These are phyloP conservation scores for Phoxinus phoxinus DNA, from an alignment of 2,113 vertebrate genomes.

Conservation along the genomic window DNA sequence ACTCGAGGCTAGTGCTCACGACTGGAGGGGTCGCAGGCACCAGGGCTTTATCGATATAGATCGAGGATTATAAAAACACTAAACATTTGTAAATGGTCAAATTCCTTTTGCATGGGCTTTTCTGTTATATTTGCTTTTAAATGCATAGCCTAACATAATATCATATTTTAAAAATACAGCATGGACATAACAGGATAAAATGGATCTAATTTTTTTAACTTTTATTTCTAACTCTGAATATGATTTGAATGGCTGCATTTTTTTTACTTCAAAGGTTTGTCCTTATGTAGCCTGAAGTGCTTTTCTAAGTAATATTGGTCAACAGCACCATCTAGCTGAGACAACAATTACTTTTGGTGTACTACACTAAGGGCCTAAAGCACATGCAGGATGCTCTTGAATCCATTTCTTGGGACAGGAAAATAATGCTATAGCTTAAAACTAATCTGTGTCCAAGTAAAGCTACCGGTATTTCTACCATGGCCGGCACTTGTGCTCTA, in stretches of 20 bases:
- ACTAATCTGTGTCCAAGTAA: not conserved
- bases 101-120: not conserved
- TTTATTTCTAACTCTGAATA: not conserved
- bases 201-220: not conserved
- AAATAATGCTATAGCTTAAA: not conserved
- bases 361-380: not conserved
- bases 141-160: not conserved
- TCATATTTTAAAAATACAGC: not conserved
- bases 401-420: not conserved
- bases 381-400: not conserved
- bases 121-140: not conserved
- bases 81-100: too few species aligned
- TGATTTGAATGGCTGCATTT: not conserved
- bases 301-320: not conserved
- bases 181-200: not conserved
- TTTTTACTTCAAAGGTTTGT: not conserved
- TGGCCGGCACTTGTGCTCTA: not conserved
- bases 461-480: not conserved
- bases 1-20: too few species aligned
- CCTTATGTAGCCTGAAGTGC: not conserved
- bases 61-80: too few species aligned
- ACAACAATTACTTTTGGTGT: not conserved
- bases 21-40: too few species aligned
- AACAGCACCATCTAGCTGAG: conserved; percentile 57
- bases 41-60: too few species aligned